Base-by-base conservation (phyloP, 1,140 invertebrate species). In the Trichonephila inaurata region DNA sequence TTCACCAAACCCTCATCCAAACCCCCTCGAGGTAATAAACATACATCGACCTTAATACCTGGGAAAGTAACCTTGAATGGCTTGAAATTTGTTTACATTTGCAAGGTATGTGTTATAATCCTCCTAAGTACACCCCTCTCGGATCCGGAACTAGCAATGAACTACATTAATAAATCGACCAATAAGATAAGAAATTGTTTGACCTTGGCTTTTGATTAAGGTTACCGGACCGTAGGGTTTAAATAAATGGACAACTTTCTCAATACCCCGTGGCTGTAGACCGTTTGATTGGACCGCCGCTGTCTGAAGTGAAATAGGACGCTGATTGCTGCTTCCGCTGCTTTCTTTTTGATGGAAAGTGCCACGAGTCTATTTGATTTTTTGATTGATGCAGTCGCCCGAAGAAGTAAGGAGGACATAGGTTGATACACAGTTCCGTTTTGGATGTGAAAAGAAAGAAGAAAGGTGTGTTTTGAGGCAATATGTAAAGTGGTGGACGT, bases 21-120 rank as follows among this genome's bases (percentile, higher is more conserved):
- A 69, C 24, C 4, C 33, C n/a, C n/a, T 28, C 66, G 24, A 10
- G 64, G n/a, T 7, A 69, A 51, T 51, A 51, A 51, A 69, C 66
- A 69, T 69, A 10, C 66, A 69, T 69, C 66, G 66, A 69, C 72
- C 72, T 77, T 77, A 77, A 12, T 40, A 77, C 18, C 72, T 21
- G 62, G 72, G 18, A 69, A 77, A 77, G 3, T 77, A 28, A 77
- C 72, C 72, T 77, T 77, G 72, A 40, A 40, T 18, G 0, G 33
- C 72, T 18, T 28, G 16, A 33, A 77, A 77, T 77, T 33, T 77
- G 72, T 40, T 77, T 77, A 77, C 72, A 6, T 40, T 18, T 28
- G 28, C 5, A 18, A 28, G 69, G 6, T 12, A 33, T 18, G 10
- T 24, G 69, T 10, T 72, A 16, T 28, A 77, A 28, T 77, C 28